Evolutionary conservation across 2,797 vertebrate genomes (phyloP).

Genomic region (Malurus leucopterus): DNA sequence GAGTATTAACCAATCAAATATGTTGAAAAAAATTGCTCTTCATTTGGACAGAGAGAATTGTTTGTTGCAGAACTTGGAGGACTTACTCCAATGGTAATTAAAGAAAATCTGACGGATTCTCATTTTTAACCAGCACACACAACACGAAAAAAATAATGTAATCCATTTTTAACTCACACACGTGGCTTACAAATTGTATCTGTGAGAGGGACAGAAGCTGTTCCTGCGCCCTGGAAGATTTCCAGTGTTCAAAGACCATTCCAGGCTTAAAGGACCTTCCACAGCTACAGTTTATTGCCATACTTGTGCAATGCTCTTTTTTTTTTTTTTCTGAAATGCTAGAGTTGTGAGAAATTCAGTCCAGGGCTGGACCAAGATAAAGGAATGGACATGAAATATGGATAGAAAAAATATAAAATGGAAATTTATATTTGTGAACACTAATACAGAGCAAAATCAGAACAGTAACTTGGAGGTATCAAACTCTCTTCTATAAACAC

Average conservation of each 20-base stretch:
- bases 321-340: not conserved
- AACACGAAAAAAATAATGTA: not conserved
- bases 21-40: not conserved
- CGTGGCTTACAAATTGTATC: not conserved
- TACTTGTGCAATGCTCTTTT: not conserved
- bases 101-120: not conserved
- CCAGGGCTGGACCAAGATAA: slow-evolving; percentile 13
- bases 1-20: not conserved
- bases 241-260: too few relatives aligned
- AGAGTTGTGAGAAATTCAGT: not conserved
- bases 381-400: not conserved
- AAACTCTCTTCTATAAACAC: not conserved
- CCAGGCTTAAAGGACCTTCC: not conserved
- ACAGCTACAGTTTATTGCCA: not conserved
- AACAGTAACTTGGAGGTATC: not conserved
- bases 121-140: not conserved
- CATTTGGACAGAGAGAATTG: not conserved
- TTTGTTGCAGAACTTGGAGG: not conserved
- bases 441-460: slow-evolving; percentile 26
- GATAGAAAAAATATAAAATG: slow-evolving; percentile 41
- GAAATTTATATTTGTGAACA: slow-evolving; percentile 15
- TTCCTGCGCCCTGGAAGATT: not conserved
- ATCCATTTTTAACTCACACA: not conserved
- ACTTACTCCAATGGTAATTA: not conserved
- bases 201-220: not conserved